phyloP scores from a whole-genome alignment of 2,888 invertebrate species.

The Diplolepis rosae region DNA sequence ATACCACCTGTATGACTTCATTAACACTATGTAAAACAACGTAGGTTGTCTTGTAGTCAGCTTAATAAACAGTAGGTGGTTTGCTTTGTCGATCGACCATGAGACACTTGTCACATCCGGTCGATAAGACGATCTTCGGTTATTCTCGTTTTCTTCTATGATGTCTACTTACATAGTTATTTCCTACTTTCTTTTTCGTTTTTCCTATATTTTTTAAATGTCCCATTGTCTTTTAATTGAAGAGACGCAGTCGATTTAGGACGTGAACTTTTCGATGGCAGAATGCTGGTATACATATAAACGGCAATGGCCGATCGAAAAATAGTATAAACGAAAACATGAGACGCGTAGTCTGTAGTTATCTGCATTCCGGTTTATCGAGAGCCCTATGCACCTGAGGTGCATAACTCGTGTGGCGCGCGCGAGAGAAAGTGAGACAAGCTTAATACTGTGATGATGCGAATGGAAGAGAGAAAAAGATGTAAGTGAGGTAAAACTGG shows the following conservation, averaged over 20 bases:
- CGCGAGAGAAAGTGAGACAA: slow-evolving; percentile 37
- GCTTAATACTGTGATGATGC: background rate
- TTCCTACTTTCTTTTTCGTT: background rate
- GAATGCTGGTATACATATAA: slow-evolving; percentile 6
- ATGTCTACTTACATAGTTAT: background rate
- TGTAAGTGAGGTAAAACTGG: background rate
- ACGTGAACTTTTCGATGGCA: slow-evolving; percentile 15
- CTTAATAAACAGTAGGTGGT: background rate
- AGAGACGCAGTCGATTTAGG: background rate
- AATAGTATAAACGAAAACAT: slow-evolving; percentile 55
- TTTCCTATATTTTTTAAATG: background rate
- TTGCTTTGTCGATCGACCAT: background rate
- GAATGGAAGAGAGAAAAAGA: slow-evolving; percentile 1
- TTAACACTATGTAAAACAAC: background rate
- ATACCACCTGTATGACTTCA: background rate
- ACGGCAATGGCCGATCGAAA: slow-evolving; percentile 51
- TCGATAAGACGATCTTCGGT: background rate
- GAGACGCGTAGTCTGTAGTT: slow-evolving; percentile 56
- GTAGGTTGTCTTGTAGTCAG: no score
- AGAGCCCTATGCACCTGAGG: slow-evolving; percentile 64
- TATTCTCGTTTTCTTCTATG: background rate
- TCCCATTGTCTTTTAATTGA: background rate
- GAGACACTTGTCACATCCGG: background rate
- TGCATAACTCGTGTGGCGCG: slow-evolving; percentile 56
- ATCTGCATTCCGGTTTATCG: slow-evolving; percentile 66